Evolutionary conservation across 2,888 invertebrate genomes (phyloP).

Genomic region (Mimas tiliae): DNA sequence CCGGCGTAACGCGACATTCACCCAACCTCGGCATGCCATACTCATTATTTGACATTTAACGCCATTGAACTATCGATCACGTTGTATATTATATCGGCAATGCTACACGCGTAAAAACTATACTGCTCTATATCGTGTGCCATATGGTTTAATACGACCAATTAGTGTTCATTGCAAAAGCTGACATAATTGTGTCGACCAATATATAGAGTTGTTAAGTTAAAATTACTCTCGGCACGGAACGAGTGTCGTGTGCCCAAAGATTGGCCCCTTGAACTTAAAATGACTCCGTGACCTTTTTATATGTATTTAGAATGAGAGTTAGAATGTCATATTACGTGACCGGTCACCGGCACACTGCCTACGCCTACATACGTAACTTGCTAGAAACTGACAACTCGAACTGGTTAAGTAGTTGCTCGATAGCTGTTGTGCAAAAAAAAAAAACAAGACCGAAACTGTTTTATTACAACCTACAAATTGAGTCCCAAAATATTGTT

Average conservation of each 20-base stretch:
- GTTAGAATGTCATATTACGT: conserved; percentile 46
- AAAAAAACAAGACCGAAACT: conserved; percentile 22
- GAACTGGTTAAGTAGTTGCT: conserved; percentile 19
- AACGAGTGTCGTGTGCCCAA: conserved; percentile 18
- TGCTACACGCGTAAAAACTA: conserved; percentile 29
- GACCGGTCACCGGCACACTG: conserved; percentile 38
- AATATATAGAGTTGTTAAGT: not conserved
- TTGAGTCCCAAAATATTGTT: conserved; percentile 18
- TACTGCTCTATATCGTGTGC: not conserved
- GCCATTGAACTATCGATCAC: conserved; percentile 48
- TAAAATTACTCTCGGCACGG: not conserved
- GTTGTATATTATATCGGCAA: conserved; percentile 14
- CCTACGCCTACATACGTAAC: conserved; percentile 39
- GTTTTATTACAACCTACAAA: conserved; percentile 22
- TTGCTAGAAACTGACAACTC: conserved; percentile 35
- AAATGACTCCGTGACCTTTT: conserved; percentile 44
- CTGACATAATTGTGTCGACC: conserved; percentile 12
- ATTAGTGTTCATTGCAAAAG: conserved; percentile 11
- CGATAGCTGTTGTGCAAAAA: conserved; percentile 25
- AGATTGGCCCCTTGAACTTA: conserved; percentile 53
- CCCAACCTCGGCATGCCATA: conserved; percentile 50
- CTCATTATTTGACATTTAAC: conserved; percentile 60
- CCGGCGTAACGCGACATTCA: conserved; percentile 43
- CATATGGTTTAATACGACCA: conserved; percentile 7
- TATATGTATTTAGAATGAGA: conserved; percentile 40